Percentiles rank a stretch among this genome's conserved stretches.
These are phyloP conservation scores for Perizoma flavofasciatum DNA, from an alignment of 2,888 invertebrate species.

Conservation along the genomic window DNA sequence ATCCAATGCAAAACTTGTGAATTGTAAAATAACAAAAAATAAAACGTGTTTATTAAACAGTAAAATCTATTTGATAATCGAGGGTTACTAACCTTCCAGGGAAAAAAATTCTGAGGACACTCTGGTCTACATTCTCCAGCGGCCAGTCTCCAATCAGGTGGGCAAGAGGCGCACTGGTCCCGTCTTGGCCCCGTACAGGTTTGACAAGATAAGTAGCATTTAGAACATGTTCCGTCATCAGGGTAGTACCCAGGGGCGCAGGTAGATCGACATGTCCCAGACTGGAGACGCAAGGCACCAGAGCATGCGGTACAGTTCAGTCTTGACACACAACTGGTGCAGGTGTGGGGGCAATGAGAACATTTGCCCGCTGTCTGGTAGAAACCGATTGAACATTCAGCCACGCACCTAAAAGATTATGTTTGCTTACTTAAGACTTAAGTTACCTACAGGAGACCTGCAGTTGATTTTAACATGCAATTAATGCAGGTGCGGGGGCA, in stretches of 20 bases:
- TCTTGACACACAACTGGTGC: slow-evolving; percentile 89
- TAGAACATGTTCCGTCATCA: slow-evolving; percentile 91
- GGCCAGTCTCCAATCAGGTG: slow-evolving; percentile 90
- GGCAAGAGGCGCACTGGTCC: slow-evolving; percentile 93
- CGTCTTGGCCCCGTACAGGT: slow-evolving; percentile 93
- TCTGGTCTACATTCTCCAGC: slow-evolving; percentile 93
- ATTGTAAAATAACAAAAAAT: too few relatives aligned
- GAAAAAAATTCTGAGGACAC: slow-evolving; percentile 93
- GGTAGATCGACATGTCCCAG: slow-evolving; percentile 91
- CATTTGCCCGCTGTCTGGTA: slow-evolving; percentile 90
- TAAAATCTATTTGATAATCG: too few relatives aligned
- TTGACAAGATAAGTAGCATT: slow-evolving; percentile 93
- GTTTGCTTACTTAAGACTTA: too few relatives aligned
- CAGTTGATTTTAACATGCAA: slow-evolving; percentile 88
- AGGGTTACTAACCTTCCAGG: slow-evolving; percentile 84
- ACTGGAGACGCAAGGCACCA: slow-evolving; percentile 90
- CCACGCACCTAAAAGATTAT: slow-evolving; percentile 84
- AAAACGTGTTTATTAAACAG: too few relatives aligned
- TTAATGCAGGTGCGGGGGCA: slow-evolving; percentile 91
- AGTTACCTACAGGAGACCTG: too few relatives aligned
- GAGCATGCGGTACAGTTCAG: slow-evolving; percentile 92
- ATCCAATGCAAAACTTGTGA: too few relatives aligned
- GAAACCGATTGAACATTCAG: slow-evolving; percentile 90
- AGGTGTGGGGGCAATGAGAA: slow-evolving; percentile 91
- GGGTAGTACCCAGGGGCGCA: slow-evolving; percentile 93